A percentile compares a stretch with the other conserved stretches of the same genome.
Conservation (phyloP, 2,888 invertebrate species). For the Pogonocherus hispidulus region DNA sequence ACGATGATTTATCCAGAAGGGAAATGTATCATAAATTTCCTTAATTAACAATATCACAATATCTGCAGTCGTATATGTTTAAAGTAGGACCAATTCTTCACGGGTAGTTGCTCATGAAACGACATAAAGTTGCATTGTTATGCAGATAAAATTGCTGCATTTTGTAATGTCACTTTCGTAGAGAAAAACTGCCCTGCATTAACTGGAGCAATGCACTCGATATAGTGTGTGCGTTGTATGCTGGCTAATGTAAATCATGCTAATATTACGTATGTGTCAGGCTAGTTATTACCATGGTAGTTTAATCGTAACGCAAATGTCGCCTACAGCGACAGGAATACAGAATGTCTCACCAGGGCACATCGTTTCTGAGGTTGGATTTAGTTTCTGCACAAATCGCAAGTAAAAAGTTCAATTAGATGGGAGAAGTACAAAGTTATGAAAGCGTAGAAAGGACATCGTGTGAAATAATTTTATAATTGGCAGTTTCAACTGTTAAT, state of each 20-base stretch:
- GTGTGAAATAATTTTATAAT: too few relatives aligned
- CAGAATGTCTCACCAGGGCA: too few relatives aligned
- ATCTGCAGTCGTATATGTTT: conserved; percentile 49
- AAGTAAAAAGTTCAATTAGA: too few relatives aligned
- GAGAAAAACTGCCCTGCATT: conserved; percentile 45
- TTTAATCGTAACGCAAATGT: conserved; percentile 14
- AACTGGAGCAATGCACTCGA: conserved; percentile 53
- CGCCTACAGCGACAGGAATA: too few relatives aligned
- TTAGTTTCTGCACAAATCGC: too few relatives aligned
- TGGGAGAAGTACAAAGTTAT: too few relatives aligned
- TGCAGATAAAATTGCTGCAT: conserved; percentile 43
- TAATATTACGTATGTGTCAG: conserved; percentile 59
- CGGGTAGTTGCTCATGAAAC: conserved; percentile 49
- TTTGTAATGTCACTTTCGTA: conserved; percentile 47
- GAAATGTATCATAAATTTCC: conserved; percentile 51
- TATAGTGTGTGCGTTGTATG: conserved; percentile 28
- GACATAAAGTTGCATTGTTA: conserved; percentile 47
- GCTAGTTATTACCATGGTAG: conserved; percentile 52
- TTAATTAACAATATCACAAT: conserved; percentile 55
- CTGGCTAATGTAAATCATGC: conserved; percentile 55
- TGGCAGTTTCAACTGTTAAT: too few relatives aligned
- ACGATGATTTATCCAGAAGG: conserved; percentile 49
- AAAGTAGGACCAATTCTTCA: conserved; percentile 51
- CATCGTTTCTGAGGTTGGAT: too few relatives aligned
- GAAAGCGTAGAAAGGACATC: too few relatives aligned